Evolutionary conservation across 2,888 invertebrate species (phyloP).

Genomic region (Agrotis clavis): DNA sequence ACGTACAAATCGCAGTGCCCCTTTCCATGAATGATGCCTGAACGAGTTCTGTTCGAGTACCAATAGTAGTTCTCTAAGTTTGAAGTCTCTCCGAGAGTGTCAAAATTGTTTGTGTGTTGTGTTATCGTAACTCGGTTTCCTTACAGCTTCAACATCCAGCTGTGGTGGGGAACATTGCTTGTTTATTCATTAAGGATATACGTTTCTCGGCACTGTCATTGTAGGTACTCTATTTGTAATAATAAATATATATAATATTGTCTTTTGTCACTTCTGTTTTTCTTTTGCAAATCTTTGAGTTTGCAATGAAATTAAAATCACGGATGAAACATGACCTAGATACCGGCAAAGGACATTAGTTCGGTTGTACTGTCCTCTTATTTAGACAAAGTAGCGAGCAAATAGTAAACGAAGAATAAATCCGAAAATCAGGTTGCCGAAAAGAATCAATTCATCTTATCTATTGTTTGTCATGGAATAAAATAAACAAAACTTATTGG

Average conservation of each 20-base stretch:
- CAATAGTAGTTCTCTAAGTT: conserved; percentile 23
- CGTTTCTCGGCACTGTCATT: not conserved
- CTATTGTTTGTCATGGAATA: not conserved
- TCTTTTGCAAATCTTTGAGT: too few relatives aligned
- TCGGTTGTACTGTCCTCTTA: not conserved
- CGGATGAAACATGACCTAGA: not conserved
- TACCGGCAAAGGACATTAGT: not conserved
- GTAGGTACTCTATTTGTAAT: not conserved
- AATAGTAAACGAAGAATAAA: not conserved
- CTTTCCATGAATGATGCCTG: not conserved
- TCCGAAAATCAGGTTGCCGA: not conserved
- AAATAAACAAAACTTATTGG: conserved; percentile 1
- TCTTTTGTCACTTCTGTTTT: not conserved
- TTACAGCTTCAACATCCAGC: conserved; percentile 16
- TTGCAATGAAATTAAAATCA: not conserved
- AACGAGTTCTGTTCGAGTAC: conserved; percentile 7
- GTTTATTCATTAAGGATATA: conserved; percentile 19
- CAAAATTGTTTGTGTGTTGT: conserved; percentile 43
- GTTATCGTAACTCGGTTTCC: conserved; percentile 30
- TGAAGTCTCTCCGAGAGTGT: conserved; percentile 30
- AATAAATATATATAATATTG: not conserved
- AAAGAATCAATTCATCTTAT: not conserved
- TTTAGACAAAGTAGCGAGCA: not conserved
- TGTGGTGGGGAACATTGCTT: conserved; percentile 10
- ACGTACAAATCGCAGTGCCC: too few relatives aligned